Evolutionary conservation across 2,888 invertebrate species (phyloP), one percentile per base, ranked within the genome.

Genomic region (Corbicula japonica): DNA sequence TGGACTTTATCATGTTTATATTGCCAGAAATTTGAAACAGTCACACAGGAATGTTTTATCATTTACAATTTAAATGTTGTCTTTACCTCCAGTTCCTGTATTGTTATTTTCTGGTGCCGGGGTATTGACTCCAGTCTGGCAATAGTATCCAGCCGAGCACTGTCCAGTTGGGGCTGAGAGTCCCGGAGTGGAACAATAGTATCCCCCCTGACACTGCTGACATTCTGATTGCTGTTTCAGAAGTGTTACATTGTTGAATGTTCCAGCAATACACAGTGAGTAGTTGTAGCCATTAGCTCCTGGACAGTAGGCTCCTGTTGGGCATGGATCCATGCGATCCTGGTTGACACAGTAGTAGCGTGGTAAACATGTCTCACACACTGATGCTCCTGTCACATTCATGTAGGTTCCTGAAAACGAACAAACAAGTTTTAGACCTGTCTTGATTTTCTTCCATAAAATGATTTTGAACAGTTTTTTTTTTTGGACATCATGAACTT

Each of bases 321-420:
- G 92, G 77, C 93, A 92, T 0, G 90, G 89, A 75, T 92, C 91
- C 34, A 87, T 84, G 18, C 86, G 63, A 72, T 89, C 88, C 66
- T 90, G 89, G 83, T 92, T 91, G 41, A 90, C 89, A 76, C 92
- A 92, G 86, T 90, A 92, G 80, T 89, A 92, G 41, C 92, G 84
- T 10, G 91, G 79, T 46, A 92, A 91, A 63, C 92, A 92, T 4
- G 81, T 60, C 50, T 91, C 90, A 86, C 92, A 92, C 5, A 74
- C 65, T 23, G 87, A 83, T 5, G 92, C 91, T 71, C 82, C 80
- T 5, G 92, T 93, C 65, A 86, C 89, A 82, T 93, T 93, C 92
- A 92, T 92, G 83, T 91, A 93, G 6, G 87, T 89, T 12, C 92
- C 92, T 91, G 77, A 18, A 83, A 69, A 15, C n/a, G 21, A 58